Evolutionary conservation across 2,797 vertebrate genomes (phyloP), one percentile per base, ranked within the genome.

Genomic region (Sarcophilus harrisii): DNA sequence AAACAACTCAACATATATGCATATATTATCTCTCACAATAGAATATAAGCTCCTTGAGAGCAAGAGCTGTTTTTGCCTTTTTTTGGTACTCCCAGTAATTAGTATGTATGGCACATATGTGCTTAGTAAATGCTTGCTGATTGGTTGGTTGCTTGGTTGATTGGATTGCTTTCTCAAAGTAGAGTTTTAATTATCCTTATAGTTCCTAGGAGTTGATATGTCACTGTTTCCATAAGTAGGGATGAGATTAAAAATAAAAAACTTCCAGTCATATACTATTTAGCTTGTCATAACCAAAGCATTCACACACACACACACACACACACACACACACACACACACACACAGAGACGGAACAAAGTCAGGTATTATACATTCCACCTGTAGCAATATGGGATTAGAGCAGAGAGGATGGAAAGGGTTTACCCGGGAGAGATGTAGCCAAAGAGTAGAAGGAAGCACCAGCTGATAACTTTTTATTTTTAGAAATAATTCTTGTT

Each of bases 151-250:
- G 29, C 3, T 14, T 32, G 30, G 14, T 32, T 62, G 60, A 16
- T n/a, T n/a, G 24, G 90, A 90, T 87, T 95, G 95, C 91, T 96
- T 59, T 57, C 58, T 97, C 95, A 45, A 91, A 93, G 54, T n/a
- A 94, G 94, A 94, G 91, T 94, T 91, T 24, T 66, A 94, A 60
- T 96, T 97, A 97, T 93, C 93, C 95, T 97, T 93, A 90, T 32
- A 59, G 54, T 58, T 95, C 94, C 59, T 92, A 94, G 27, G 94
- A 12, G 55, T 96, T 93, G 32, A 91, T 45, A 95, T 94, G 52
- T 90, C 57, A 38, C 49, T 92, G 66, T 95, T 54, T 16, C 30
- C 38, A 62, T n/a, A 66, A 92, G 95, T 93, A 92, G 58, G 57
- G 13, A 62, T 95, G 96, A 93, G 45, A 96, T 91, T 94, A 94